Evolutionary conservation across 2,888 invertebrate genomes (phyloP).

Genomic region (Mythimna ferrago): DNA sequence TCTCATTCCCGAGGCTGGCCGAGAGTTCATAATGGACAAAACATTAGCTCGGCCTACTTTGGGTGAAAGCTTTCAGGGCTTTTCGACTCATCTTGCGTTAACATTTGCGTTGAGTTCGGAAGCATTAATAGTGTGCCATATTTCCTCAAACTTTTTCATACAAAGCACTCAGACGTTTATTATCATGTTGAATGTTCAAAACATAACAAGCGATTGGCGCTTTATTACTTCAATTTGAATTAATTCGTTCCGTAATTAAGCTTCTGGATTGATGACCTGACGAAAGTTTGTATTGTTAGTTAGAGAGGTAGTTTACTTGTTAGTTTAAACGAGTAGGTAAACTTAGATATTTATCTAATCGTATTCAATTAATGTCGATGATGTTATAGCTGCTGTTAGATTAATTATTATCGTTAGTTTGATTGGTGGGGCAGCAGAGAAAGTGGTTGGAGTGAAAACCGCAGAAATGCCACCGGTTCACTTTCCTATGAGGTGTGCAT

Average conservation of each 20-base stretch:
- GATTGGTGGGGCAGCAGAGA: slow-evolving; percentile 69
- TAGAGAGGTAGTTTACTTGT: slow-evolving; percentile 37
- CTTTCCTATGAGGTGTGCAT: slow-evolving; percentile 80
- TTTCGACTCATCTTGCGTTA: slow-evolving; percentile 81
- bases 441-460: slow-evolving; percentile 81
- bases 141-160: slow-evolving; percentile 57
- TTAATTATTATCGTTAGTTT: slow-evolving; percentile 47
- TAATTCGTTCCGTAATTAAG: slow-evolving; percentile 50
- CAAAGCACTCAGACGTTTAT: slow-evolving; percentile 33
- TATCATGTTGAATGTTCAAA: slow-evolving; percentile 35
- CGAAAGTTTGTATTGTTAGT: slow-evolving; percentile 54
- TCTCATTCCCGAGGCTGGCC: slow-evolving; percentile 71
- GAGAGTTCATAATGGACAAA: slow-evolving; percentile 86
- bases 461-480: slow-evolving; percentile 81
- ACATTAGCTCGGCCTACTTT: slow-evolving; percentile 87
- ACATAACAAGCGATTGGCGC: slow-evolving; percentile 35
- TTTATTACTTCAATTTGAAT: slow-evolving; percentile 55
- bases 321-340: slow-evolving; percentile 41
- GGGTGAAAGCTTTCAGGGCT: slow-evolving; percentile 84
- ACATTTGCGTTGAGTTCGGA: slow-evolving; percentile 67
- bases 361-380: slow-evolving; percentile 60
- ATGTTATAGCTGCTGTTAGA: slow-evolving; percentile 45
- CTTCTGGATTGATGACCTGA: slow-evolving; percentile 43
- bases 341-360: slow-evolving; percentile 48
- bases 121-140: slow-evolving; percentile 63